phyloP scores from a whole-genome alignment of 2,113 vertebrate genomes.

The Pyxicephalus adspersus region DNA sequence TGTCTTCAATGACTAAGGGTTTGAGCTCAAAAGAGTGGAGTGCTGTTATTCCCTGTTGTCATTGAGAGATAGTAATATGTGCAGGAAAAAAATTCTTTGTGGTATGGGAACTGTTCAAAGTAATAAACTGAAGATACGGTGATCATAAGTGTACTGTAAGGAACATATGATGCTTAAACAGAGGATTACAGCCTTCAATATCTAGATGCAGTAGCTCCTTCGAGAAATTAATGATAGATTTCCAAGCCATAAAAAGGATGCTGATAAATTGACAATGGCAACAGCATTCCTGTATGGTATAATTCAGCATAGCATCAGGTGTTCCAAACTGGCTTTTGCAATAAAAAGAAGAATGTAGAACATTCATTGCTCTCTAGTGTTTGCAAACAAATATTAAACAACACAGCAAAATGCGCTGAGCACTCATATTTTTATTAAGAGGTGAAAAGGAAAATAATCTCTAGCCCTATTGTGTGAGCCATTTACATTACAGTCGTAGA shows the following conservation, averaged over 20 bases:
- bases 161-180: constrained; percentile 28
- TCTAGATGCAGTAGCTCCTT: constrained; percentile 41
- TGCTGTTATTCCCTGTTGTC: constrained; percentile 45
- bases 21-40: constrained; percentile 22
- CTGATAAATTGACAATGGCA: constrained; percentile 49
- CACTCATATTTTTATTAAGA: constrained; percentile 37
- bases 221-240: constrained; percentile 53
- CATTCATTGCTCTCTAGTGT: constrained; percentile 48
- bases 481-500: background rate
- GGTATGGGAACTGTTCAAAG: constrained; percentile 41
- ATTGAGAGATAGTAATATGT: constrained; percentile 9
- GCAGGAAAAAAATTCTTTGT: constrained; percentile 35
- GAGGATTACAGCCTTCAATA: constrained; percentile 44
- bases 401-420: constrained; percentile 1
- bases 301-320: constrained; percentile 51
- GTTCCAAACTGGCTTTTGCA: constrained; percentile 14
- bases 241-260: constrained; percentile 35
- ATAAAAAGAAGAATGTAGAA: constrained; percentile 39
- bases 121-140: constrained; percentile 50
- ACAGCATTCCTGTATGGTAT: constrained; percentile 29
- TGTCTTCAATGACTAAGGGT: constrained; percentile 27
- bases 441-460: constrained; percentile 23
- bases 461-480: background rate
- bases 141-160: constrained; percentile 44
- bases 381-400: constrained; percentile 32